Percentiles rank a stretch among this genome's conserved stretches.
Evolutionary conservation across 2,888 invertebrate species (phyloP).

Genomic region (Dryocosmus kuriphilus): DNA sequence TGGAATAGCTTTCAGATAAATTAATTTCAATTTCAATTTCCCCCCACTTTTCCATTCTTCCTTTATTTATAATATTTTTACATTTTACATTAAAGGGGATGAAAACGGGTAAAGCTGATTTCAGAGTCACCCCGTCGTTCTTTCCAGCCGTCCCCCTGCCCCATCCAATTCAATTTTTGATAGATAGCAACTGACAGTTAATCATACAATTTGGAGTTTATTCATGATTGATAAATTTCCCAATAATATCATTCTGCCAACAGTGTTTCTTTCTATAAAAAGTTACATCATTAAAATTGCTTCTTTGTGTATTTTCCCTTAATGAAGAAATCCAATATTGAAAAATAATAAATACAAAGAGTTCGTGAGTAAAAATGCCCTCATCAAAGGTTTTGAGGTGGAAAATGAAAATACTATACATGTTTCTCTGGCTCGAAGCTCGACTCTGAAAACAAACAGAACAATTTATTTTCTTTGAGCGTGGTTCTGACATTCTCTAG

Average conservation of each 20-base stretch:
- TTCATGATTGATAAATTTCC: too few species aligned
- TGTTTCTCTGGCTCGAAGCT: conserved; percentile 15
- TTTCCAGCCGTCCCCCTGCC: too few species aligned
- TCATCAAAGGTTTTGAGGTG: conserved; percentile 29
- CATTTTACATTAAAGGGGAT: too few species aligned
- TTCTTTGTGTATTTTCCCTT: not conserved
- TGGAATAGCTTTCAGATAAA: conserved; percentile 27
- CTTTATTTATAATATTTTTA: too few species aligned
- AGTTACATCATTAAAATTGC: not conserved
- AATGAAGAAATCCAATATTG: conserved; percentile 16
- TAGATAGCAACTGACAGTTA: too few species aligned
- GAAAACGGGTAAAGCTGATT: too few species aligned
- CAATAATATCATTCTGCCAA: too few species aligned
- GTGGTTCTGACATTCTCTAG: conserved; percentile 36
- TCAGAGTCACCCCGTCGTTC: too few species aligned
- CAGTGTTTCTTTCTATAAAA: not conserved
- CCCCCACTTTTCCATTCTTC: too few species aligned
- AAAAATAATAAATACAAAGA: conserved; percentile 11
- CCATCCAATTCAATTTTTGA: too few species aligned
- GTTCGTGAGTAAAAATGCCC: not conserved
- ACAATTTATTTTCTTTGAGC: conserved; percentile 39
- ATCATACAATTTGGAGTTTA: too few species aligned
- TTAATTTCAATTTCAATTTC: conserved; percentile 2
- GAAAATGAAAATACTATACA: conserved; percentile 33
- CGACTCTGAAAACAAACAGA: conserved; percentile 36